These are phyloP conservation scores for Nephila pilipes DNA, from an alignment of 1,140 invertebrate genomes.

Conservation along the genomic window DNA sequence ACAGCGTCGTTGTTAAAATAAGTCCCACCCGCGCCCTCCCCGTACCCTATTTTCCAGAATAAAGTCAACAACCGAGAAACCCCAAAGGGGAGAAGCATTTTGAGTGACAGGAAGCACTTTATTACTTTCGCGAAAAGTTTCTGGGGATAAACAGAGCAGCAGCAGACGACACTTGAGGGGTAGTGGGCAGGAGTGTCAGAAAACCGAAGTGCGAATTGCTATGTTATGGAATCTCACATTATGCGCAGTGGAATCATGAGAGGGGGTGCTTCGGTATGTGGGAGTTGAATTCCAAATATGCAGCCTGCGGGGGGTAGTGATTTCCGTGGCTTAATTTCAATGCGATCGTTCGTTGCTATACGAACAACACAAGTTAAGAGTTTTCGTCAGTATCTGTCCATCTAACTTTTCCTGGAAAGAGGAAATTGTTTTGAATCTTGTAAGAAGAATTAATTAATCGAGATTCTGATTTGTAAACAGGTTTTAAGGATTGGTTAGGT, in stretches of 20 bases:
- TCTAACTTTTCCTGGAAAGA: too few species aligned
- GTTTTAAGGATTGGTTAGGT: too few species aligned
- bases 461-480: too few species aligned
- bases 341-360: neutral
- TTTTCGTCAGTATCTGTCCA: neutral
- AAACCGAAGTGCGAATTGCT: neutral
- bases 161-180: neutral
- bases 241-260: neutral
- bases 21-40: neutral
- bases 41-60: neutral
- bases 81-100: conserved; percentile 27
- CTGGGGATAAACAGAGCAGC: conserved; percentile 44
- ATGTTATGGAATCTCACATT: conserved; percentile 51
- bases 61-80: conserved; percentile 64
- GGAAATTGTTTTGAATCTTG: neutral
- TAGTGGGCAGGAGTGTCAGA: neutral
- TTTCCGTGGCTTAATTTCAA: conserved; percentile 13
- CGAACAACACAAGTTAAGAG: neutral
- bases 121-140: conserved; percentile 67
- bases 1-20: conserved; percentile 53
- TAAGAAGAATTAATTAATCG: neutral
- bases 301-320: neutral
- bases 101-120: conserved; percentile 69
- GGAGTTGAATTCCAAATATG: conserved; percentile 15
- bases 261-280: neutral